Evolutionary conservation across 1,140 invertebrate species (phyloP).

Genomic region (Drosophila obscura): DNA sequence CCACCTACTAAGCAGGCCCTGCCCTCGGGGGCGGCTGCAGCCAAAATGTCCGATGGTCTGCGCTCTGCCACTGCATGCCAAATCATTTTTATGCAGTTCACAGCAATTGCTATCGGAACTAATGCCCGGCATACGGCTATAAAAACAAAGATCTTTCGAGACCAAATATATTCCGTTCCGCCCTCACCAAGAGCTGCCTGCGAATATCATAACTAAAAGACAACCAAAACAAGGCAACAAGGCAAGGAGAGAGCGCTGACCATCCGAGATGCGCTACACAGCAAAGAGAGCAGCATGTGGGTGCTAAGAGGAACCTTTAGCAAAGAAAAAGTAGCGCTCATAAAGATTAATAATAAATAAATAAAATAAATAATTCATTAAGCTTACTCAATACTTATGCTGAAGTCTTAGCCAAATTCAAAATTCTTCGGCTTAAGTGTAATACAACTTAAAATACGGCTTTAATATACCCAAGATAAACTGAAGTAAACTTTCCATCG

Average conservation of each 20-base stretch:
- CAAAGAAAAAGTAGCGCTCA: no score
- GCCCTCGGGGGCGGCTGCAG: conserved; percentile 10
- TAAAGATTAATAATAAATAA: no score
- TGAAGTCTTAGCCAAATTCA: no score
- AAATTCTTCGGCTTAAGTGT: background rate
- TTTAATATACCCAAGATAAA: background rate
- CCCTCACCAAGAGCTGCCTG: conserved; percentile 60
- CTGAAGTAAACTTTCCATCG: conserved; percentile 6
- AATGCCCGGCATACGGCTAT: conserved; percentile 52
- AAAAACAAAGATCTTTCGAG: conserved; percentile 24
- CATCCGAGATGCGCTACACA: conserved; percentile 4
- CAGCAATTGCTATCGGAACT: conserved; percentile 72
- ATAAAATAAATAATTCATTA: no score
- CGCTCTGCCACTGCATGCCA: conserved; percentile 72
- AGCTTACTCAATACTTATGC: no score
- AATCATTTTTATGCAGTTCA: conserved; percentile 78
- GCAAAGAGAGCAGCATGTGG: background rate
- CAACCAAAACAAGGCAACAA: conserved; percentile 4
- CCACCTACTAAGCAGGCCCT: conserved; percentile 34
- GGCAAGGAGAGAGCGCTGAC: conserved; percentile 6
- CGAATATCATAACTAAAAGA: conserved; percentile 29
- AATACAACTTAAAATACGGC: no score
- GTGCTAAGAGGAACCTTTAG: no score
- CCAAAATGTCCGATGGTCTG: conserved; percentile 12
- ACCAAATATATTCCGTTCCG: conserved; percentile 64